These are phyloP conservation scores for Limnephilus auricula DNA, from an alignment of 2,888 invertebrate genomes.

Conservation along the genomic window DNA sequence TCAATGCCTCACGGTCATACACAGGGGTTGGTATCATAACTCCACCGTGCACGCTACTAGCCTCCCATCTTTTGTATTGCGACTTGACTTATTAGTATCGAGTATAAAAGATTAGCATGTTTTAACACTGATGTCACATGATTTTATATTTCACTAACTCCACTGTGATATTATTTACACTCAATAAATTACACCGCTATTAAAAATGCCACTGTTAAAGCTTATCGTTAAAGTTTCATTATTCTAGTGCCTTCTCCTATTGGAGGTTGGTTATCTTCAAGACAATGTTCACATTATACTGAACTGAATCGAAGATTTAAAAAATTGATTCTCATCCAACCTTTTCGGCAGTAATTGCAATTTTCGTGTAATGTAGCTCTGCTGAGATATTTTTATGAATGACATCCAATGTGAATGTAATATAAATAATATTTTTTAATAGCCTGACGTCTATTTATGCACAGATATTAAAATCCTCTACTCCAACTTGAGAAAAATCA, in stretches of 20 bases:
- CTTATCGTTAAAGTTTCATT: neutral
- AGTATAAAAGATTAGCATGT: neutral
- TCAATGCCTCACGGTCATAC: neutral
- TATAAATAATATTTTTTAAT: neutral
- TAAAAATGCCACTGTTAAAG: conserved; percentile 2
- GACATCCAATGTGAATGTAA: conserved; percentile 2
- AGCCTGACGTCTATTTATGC: neutral
- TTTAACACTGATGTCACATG: neutral
- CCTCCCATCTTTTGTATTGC: neutral
- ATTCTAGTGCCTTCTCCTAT: neutral
- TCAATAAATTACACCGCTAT: neutral
- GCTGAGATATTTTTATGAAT: neutral
- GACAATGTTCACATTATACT: neutral
- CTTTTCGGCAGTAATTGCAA: neutral
- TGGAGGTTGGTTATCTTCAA: neutral
- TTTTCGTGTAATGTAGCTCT: neutral
- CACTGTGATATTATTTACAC: neutral
- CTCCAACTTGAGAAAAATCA: neutral
- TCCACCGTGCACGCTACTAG: neutral
- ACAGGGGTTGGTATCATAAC: neutral
- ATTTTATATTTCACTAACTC: neutral
- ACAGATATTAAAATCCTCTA: neutral
- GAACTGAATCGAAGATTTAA: neutral
- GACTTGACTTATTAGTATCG: neutral
- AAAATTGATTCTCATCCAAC: neutral